These are phyloP conservation scores for Leuciscus waleckii DNA, from an alignment of 2,797 vertebrate species.

Conservation along the genomic window DNA sequence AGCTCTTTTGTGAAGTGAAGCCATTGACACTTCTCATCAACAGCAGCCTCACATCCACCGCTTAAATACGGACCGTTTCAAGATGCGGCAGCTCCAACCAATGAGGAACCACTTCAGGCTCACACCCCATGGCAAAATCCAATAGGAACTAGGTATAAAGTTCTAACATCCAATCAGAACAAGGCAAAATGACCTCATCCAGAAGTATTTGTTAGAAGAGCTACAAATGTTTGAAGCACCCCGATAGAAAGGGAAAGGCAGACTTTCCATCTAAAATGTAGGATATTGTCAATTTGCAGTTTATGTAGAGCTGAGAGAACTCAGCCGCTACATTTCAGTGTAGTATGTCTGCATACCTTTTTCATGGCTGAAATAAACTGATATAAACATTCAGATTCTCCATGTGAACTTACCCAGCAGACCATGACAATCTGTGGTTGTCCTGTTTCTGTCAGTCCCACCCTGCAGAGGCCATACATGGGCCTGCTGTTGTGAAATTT, in stretches of 20 bases:
- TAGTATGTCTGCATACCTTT: background rate
- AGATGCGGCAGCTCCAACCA: conserved; percentile 41
- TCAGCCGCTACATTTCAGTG: background rate
- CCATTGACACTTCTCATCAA: conserved; percentile 60
- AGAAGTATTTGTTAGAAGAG: conserved; percentile 26
- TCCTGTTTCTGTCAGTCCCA: conserved; percentile 69
- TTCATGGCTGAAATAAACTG: background rate
- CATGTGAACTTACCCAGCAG: conserved; percentile 77
- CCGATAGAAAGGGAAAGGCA: background rate
- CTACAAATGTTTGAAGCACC: conserved; percentile 14
- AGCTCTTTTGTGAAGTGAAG: conserved; percentile 56
- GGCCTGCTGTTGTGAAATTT: conserved; percentile 78
- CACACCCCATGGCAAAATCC: conserved; percentile 53
- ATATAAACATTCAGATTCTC: background rate
- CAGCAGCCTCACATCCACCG: conserved; percentile 58
- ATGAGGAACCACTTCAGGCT: conserved; percentile 38
- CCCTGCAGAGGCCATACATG: conserved; percentile 80
- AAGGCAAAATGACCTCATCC: conserved; percentile 46
- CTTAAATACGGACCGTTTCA: conserved; percentile 43
- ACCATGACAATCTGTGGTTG: conserved; percentile 75
- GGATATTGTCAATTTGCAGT: background rate
- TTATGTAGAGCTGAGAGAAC: background rate
- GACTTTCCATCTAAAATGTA: background rate
- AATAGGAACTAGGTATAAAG: conserved; percentile 23
- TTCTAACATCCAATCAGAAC: conserved; percentile 36